Percentiles rank a stretch among this genome's conserved stretches.
These are phyloP conservation scores for Melanotaenia pygmaea DNA, from an alignment of 2,797 vertebrate genomes.

Conservation along the genomic window DNA sequence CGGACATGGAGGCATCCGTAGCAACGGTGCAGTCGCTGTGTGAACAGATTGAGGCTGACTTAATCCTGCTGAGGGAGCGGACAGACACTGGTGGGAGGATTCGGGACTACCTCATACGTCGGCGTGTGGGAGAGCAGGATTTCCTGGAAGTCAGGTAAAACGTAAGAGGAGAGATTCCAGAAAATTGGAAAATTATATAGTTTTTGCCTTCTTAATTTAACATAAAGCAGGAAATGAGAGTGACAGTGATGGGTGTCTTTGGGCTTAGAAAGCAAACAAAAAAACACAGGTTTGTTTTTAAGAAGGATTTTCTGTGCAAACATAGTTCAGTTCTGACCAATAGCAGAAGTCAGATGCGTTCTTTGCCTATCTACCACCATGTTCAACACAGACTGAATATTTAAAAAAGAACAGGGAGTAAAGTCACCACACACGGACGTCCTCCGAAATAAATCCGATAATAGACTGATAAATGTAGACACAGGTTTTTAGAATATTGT, in stretches of 20 bases:
- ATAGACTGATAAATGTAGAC: too few species aligned
- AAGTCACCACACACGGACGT: too few species aligned
- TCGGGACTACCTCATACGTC: constrained; percentile 93
- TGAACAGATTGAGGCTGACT: constrained; percentile 92
- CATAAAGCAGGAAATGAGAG: not conserved
- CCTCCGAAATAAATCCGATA: too few species aligned
- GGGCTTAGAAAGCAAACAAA: not conserved
- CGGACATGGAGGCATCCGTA: constrained; percentile 94
- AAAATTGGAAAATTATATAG: not conserved
- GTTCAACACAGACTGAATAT: too few species aligned
- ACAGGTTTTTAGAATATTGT: too few species aligned
- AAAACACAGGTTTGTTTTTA: not conserved
- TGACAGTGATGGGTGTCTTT: not conserved
- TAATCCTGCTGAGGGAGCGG: constrained; percentile 92
- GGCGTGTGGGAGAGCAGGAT: constrained; percentile 93
- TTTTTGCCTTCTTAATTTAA: not conserved
- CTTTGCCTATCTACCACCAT: too few species aligned
- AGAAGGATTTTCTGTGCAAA: not conserved
- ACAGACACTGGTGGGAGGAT: constrained; percentile 90
- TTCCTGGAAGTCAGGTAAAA: constrained; percentile 94
- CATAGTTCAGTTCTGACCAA: not conserved
- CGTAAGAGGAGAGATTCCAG: not conserved
- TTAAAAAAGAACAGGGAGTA: too few species aligned
- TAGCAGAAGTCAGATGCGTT: too few species aligned
- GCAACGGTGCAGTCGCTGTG: constrained; percentile 94